Evolutionary conservation across 2,797 vertebrate genomes (phyloP).

Genomic region (Pipistrellus nathusii): DNA sequence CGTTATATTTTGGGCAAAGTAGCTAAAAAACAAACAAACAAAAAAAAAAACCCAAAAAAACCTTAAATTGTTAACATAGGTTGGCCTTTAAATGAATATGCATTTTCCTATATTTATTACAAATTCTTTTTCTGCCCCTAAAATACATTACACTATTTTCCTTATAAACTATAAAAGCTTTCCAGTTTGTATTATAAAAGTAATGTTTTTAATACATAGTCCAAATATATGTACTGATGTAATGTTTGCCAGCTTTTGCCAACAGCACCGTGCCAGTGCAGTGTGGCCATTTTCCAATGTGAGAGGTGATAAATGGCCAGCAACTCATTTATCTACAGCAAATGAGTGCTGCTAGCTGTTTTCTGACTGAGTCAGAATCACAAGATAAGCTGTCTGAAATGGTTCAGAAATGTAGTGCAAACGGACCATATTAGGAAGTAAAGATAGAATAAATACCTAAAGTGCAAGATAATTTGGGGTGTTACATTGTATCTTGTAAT

Average conservation of each 20-base stretch:
- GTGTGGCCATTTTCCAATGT: conserved; percentile 67
- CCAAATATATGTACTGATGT: conserved; percentile 33
- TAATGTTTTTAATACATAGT: conserved; percentile 57
- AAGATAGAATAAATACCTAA: conserved; percentile 58
- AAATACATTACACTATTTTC: conserved; percentile 45
- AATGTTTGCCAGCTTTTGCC: conserved; percentile 63
- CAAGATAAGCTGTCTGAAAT: conserved; percentile 76
- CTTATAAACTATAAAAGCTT: conserved; percentile 25
- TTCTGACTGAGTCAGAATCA: conserved; percentile 77
- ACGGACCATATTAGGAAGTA: conserved; percentile 70
- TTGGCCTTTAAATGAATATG: conserved; percentile 45
- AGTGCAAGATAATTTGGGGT: conserved; percentile 22
- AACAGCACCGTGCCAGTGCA: conserved; percentile 34
- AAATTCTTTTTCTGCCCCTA: conserved; percentile 56
- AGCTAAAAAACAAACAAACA: neutral
- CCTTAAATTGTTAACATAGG: conserved; percentile 64
- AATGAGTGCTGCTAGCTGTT: conserved; percentile 61
- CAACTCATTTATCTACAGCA: conserved; percentile 81
- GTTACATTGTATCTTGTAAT: neutral
- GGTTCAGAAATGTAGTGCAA: conserved; percentile 63
- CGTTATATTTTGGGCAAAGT: conserved; percentile 70
- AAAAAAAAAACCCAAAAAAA: neutral
- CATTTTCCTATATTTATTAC: conserved; percentile 49
- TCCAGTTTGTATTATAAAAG: conserved; percentile 66
- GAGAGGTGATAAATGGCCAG: conserved; percentile 72